Evolutionary conservation across 2,888 invertebrate species (phyloP).

Genomic region (Xylota segnis): DNA sequence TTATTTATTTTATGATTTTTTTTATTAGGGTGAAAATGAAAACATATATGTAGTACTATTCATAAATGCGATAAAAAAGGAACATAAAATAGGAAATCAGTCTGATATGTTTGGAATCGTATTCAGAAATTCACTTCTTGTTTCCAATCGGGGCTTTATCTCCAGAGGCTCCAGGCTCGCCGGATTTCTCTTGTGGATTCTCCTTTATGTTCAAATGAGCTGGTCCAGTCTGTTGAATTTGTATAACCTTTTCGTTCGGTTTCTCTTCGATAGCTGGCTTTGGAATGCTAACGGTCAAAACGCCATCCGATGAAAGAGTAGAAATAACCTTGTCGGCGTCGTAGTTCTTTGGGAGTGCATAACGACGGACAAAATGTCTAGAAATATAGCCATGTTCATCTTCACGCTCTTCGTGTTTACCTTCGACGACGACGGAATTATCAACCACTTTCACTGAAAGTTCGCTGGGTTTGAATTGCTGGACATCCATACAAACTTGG

Average conservation of each 20-base stretch:
- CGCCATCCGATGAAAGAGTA: slow-evolving; percentile 91
- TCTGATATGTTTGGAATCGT: neutral
- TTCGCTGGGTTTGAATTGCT: slow-evolving; percentile 89
- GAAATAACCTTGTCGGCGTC: slow-evolving; percentile 90
- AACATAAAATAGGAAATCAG: slow-evolving; percentile 29
- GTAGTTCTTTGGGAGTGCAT: slow-evolving; percentile 88
- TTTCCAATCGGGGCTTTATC: slow-evolving; percentile 16
- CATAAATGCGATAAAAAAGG: neutral
- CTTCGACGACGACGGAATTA: slow-evolving; percentile 88
- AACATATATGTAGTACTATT: neutral
- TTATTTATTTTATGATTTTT: neutral
- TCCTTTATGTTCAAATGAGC: slow-evolving; percentile 77
- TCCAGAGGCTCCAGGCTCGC: slow-evolving; percentile 6
- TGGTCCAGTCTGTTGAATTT: slow-evolving; percentile 86
- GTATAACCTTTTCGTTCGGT: slow-evolving; percentile 85
- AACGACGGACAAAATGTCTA: slow-evolving; percentile 91
- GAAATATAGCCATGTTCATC: slow-evolving; percentile 91
- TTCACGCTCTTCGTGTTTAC: slow-evolving; percentile 89
- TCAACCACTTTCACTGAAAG: slow-evolving; percentile 89
- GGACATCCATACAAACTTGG: slow-evolving; percentile 88
- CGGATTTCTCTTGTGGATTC: slow-evolving; percentile 35
- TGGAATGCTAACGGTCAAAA: slow-evolving; percentile 90
- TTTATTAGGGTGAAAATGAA: neutral
- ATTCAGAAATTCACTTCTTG: slow-evolving; percentile 13
- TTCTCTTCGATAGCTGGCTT: slow-evolving; percentile 79